These are phyloP conservation scores for Drosophila kuntzei DNA, from an alignment of 2,888 invertebrate genomes.

Conservation along the genomic window DNA sequence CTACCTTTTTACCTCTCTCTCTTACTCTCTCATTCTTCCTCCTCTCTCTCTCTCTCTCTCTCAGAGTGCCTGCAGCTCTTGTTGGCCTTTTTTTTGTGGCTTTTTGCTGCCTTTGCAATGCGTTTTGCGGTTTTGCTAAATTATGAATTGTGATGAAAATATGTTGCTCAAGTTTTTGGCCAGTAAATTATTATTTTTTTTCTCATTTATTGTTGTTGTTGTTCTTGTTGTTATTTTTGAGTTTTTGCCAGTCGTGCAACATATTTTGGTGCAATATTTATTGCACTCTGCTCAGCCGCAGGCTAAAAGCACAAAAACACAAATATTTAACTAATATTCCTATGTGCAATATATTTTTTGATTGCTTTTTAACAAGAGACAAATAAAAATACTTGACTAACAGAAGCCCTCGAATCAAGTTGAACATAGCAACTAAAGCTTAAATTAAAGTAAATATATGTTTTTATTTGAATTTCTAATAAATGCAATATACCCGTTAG, in stretches of 20 bases:
- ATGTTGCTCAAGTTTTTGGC: constrained; percentile 46
- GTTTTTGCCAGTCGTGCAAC: constrained; percentile 9
- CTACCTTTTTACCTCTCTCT: background rate
- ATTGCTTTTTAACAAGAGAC: constrained; percentile 2
- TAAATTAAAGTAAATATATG: background rate
- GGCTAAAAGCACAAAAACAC: constrained; percentile 1
- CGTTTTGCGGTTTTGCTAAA: constrained; percentile 50
- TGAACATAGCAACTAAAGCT: background rate
- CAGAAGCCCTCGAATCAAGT: background rate
- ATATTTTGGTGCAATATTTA: constrained; percentile 44
- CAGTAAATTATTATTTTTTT: constrained; percentile 57
- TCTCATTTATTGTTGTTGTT: background rate
- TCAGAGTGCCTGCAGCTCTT: constrained; percentile 26
- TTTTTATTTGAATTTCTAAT: no score
- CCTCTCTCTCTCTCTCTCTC: background rate
- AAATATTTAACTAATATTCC: constrained; percentile 25
- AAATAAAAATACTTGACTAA: background rate
- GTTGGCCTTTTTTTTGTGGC: constrained; percentile 48
- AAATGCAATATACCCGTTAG: background rate
- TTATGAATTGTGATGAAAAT: constrained; percentile 71
- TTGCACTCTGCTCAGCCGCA: constrained; percentile 25
- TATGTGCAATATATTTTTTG: constrained; percentile 11
- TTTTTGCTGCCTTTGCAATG: constrained; percentile 38
- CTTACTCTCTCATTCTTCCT: background rate
- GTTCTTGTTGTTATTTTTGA: constrained; percentile 6